A percentile compares a stretch with the other conserved stretches of the same genome.
Conservation (phyloP, 2,797 vertebrate species). For the Anabacerthia variegaticeps region DNA sequence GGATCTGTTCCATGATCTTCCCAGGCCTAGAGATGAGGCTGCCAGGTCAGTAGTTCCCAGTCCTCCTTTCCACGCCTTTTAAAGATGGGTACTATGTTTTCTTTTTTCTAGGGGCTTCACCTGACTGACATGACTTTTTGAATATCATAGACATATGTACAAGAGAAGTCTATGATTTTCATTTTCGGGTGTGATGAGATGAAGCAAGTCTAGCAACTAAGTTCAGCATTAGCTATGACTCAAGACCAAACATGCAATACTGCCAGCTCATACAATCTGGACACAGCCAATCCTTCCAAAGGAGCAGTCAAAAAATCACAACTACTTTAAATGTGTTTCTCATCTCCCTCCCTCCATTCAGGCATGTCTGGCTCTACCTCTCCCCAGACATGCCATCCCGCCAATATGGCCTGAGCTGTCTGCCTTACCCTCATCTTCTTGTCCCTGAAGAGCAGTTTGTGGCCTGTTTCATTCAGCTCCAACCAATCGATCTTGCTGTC, state of each 20-base stretch:
- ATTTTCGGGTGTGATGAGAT: not conserved
- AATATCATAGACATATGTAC: not conserved
- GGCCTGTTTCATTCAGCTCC: slow-evolving; percentile 95
- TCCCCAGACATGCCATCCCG: not conserved
- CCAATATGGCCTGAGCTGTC: not conserved
- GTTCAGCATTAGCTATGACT: not conserved
- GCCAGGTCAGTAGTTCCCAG: not conserved
- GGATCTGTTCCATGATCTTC: not conserved
- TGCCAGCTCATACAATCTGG: not conserved
- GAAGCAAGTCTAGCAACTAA: not conserved
- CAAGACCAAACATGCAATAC: not conserved
- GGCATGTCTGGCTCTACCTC: not conserved
- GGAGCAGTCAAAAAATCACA: not conserved
- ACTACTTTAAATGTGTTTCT: not conserved
- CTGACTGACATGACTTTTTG: not conserved
- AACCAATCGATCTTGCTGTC: slow-evolving; percentile 94
- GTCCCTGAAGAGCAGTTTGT: slow-evolving; percentile 95
- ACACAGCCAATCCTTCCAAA: not conserved
- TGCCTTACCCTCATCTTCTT: slow-evolving; percentile 90
- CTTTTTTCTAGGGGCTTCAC: not conserved
- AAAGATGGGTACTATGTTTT: not conserved
- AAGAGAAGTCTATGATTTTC: not conserved
- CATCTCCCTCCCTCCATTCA: not conserved
- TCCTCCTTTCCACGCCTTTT: not conserved
- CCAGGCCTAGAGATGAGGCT: not conserved